Base-by-base conservation (phyloP, 2,888 invertebrate genomes). In the Yponomeuta evonymella region DNA sequence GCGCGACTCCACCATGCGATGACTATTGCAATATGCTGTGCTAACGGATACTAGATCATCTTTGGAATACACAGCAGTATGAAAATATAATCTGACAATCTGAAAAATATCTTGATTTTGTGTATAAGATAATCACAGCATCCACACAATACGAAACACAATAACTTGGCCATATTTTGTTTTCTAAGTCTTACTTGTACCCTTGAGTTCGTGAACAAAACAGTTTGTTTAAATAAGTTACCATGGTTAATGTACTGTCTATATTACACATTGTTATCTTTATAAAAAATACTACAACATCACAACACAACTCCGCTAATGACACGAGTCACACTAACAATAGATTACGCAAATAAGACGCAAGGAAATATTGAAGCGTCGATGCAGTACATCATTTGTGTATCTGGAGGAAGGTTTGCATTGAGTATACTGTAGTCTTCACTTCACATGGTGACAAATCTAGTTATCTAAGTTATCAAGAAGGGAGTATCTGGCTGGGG, bases 401-500 rank as follows among this genome's bases (percentile, higher is more conserved):
- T 76, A 76, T 75, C 74, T 76, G 73, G 75, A 77, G 75, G 75
- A 78, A 79, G 79, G 82, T 82, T 81, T 79, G 80, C 81, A 84
- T 80, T 81, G 79, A 83, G 79, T 81, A 80, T 77, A 58, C 15
- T 58, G 15, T 58, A 15, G 51, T 58, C 51, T 58, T 58, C 15
- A 58, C 3, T 12, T 5, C 51, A 15, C 3, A 58, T 15, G 2
- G 15, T 58, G 51, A 5, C 51, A 12, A 12, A 58, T 5, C 51
- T 58, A 15, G 51, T 58, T 3, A 58, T 15, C 51, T 58, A 15
- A 5, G 2, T 15, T 58, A 58, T 15, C 12, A 58, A 58, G 15
- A 2, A 15, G 15, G 15, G 51, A 15, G 15, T 58, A 15, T 8
- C 1, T 12, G 12, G 12, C 12, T 58, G 5, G 15, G 15, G 51